phyloP scores from a whole-genome alignment of 2,113 vertebrate genomes.

The Diadophis punctatus region DNA sequence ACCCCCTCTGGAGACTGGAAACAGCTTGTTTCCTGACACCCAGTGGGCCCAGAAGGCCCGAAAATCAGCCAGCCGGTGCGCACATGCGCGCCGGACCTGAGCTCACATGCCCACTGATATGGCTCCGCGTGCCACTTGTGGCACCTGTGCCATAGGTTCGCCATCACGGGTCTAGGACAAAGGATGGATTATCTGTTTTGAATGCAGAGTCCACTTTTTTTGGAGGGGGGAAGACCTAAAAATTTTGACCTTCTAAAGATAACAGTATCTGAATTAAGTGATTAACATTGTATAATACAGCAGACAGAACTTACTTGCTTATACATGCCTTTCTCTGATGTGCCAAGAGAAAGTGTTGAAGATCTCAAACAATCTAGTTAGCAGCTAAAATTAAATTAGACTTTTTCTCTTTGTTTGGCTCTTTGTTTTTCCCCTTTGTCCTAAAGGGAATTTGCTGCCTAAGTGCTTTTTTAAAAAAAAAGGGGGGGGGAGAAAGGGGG shows the following conservation, averaged over 20 bases:
- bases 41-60: too few relatives aligned
- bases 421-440: neutral
- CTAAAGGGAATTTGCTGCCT: neutral
- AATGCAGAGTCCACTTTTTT: neutral
- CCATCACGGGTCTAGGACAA: neutral
- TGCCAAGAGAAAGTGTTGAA: slow-evolving; percentile 13
- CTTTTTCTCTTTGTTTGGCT: neutral
- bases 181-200: neutral
- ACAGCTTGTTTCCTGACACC: too few relatives aligned
- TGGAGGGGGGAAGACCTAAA: neutral
- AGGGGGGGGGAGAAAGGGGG: neutral
- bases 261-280: neutral
- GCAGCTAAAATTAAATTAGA: slow-evolving; percentile 10
- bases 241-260: neutral
- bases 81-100: too few relatives aligned
- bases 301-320: neutral
- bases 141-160: too few relatives aligned
- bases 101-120: too few relatives aligned
- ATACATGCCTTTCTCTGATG: slow-evolving; percentile 4
- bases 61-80: too few relatives aligned
- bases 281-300: neutral
- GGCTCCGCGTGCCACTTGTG: too few relatives aligned
- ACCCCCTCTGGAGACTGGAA: too few relatives aligned
- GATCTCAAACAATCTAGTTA: slow-evolving; percentile 22
- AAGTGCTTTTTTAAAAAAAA: neutral